A percentile compares a stretch with the other conserved stretches of the same genome.
Conservation (phyloP, 2,113 vertebrate genomes). For the Nansenia antarctica region DNA sequence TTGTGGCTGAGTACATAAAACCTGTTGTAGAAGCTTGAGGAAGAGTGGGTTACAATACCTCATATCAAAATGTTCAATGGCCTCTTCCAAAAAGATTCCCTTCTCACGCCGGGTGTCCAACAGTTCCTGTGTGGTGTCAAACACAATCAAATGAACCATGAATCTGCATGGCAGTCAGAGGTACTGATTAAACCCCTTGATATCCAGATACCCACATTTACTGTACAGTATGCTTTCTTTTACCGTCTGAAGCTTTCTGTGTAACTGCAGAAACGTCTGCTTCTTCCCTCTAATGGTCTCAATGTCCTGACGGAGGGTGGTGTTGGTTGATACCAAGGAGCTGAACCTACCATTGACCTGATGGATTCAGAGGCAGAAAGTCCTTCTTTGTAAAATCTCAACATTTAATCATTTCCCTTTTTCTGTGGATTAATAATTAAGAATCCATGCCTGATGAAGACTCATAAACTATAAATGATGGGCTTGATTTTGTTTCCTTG, state of each 20-base stretch:
- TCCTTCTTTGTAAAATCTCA: too few species aligned
- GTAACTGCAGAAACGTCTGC: conserved; percentile 15
- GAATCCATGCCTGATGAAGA: too few species aligned
- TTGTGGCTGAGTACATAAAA: conserved; percentile 5
- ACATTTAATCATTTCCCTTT: too few species aligned
- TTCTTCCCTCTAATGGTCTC: conserved; percentile 23
- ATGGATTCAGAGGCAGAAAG: not conserved
- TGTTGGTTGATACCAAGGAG: conserved; percentile 8
- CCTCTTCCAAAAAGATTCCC: conserved; percentile 5
- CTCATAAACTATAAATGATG: too few species aligned
- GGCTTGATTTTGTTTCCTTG: too few species aligned
- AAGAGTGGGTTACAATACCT: not conserved
- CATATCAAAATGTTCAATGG: conserved; percentile 18
- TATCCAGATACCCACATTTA: too few species aligned
- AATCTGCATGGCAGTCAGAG: not conserved
- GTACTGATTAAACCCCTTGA: not conserved
- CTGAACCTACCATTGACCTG: conserved; percentile 14
- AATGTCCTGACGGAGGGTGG: conserved; percentile 7
- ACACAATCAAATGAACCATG: not conserved
- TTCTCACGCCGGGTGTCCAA: not conserved
- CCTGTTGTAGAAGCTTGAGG: not conserved
- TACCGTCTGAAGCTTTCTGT: conserved; percentile 19
- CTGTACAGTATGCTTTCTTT: too few species aligned
- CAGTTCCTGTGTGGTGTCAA: conserved; percentile 10
- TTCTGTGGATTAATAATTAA: too few species aligned